Base-by-base conservation (phyloP, 2,113 vertebrate genomes). In the Ammodramus savannarum region DNA sequence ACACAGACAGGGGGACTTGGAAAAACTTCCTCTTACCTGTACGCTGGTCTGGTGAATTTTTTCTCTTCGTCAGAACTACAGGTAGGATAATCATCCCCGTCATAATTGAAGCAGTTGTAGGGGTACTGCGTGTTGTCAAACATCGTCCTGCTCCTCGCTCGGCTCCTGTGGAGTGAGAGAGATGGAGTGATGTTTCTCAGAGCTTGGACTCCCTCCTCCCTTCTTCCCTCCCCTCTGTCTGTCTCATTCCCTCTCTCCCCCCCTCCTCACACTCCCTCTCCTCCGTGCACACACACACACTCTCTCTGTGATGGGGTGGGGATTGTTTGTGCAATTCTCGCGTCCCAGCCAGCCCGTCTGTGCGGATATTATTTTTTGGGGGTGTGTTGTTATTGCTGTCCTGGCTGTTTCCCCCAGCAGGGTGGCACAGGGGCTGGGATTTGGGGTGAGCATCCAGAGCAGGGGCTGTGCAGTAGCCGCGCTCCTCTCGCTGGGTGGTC, bases 41-140 rank as follows among this genome's bases (percentile, higher is more conserved):
- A 99, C 0, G 99, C 99, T 0, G 99, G 99, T 97, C 99, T 91
- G 48, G 98, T 99, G 97, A 99, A 98, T 93, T 98, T 98, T 97
- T 99, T 99, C 77, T 99, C 99, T n/a, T 99, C 98, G 0, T 99
- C 99, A 0, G 99, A 98, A 94, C 98, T 98, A 93, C 99, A 99
- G 25, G 98, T 98, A 22, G 99, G 99, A 87, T 99, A 99, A 86
- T 99, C 99, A 36, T 99, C 99, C 22, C 99, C 98, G 68, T 99
- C 99, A 31, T 99, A 99, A 95, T 99, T 99, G 91, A 99, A 99
- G 83, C 99, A 99, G 97, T 99, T 99, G 85, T 99, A 99, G 77
- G 99, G 99, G 87, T 99, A 99, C 96, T 99, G 98, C 8, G 99
- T 98, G 95, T 98, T 99, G 95, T 99, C 99, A 93, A 99, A 99